These are phyloP conservation scores for Eupithecia insigniata DNA, from an alignment of 2,888 invertebrate genomes.

Conservation along the genomic window DNA sequence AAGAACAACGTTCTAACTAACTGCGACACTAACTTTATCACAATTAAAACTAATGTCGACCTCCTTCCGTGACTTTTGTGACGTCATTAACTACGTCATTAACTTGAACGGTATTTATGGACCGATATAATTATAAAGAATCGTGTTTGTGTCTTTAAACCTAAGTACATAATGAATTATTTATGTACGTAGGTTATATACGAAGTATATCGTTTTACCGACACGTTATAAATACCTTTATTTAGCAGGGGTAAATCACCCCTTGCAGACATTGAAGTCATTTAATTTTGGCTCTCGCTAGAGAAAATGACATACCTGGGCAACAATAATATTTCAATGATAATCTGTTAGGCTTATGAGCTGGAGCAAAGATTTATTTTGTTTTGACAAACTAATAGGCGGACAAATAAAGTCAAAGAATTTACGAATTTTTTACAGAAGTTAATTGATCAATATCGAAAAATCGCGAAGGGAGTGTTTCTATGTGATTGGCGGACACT, in stretches of 20 bases:
- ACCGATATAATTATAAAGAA: background rate
- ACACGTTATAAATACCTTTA: background rate
- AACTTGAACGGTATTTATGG: background rate
- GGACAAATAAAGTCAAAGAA: background rate
- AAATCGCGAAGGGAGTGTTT: no score
- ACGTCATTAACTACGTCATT: constrained; percentile 2
- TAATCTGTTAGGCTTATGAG: background rate
- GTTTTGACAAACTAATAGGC: background rate
- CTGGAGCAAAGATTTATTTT: background rate
- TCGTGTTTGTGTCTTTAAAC: background rate
- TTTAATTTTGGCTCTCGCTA: background rate
- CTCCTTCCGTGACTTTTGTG: constrained; percentile 1
- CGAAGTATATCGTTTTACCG: background rate
- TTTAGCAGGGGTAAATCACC: background rate
- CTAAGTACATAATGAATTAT: no score
- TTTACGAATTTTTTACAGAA: background rate
- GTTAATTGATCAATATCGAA: background rate
- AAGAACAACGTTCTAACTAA: background rate
- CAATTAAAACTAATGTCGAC: background rate
- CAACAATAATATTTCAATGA: background rate
- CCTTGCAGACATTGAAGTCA: background rate
- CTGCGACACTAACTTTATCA: constrained; percentile 1
- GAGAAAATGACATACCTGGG: background rate
- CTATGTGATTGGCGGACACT: no score
- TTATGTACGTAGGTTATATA: background rate